Evolutionary conservation across 2,113 vertebrate species (phyloP), one percentile per base, ranked within the genome.

Genomic region (Phrynosoma blainvillii): DNA sequence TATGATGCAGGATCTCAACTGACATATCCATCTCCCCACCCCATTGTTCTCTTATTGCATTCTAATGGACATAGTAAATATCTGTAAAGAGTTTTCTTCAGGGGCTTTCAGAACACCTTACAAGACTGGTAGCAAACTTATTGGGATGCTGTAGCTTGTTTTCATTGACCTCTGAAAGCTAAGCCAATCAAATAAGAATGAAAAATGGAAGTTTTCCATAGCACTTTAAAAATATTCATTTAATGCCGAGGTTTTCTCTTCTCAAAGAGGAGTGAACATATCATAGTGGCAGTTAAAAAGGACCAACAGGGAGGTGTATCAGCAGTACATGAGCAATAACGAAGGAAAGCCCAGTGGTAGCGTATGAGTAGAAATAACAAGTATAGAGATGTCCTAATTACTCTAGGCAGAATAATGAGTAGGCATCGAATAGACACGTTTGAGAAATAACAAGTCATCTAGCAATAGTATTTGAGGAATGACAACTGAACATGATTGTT

Each of bases 351-450:
- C 91, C 89, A 92, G 92, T 5, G 0, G 90, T 94, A 91, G 93
- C 89, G 86, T 94, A 88, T 81, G 91, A 94, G 93, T 81, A 89
- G 84, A 90, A 94, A 96, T 94, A 96, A 93, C 90, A 95, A 95
- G 90, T 92, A 93, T 86, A 92, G 84, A 93, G 78, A 91, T 92
- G 92, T 94, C 92, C 92, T 95, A 95, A 95, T 95, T 96, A 95
- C 92, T 93, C 0, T 73, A 88, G 79, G 87, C 42, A 23, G 90
- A 84, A 89, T 93, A 93, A 93, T 71, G 88, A 91, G 92, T 89
- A 92, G 93, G 87, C 91, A 87, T 32, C 70, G 89, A 91, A 88
- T 27, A 76, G 90, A 92, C 81, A 79, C 87, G 88, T 89, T 93
- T 93, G 92, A 92, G 91, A 95, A 95, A 94, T 88, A 94, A 91